Evolutionary conservation across 1,140 invertebrate genomes (phyloP), one percentile per base, ranked within the genome.

Genomic region (Melanaphis sacchari): DNA sequence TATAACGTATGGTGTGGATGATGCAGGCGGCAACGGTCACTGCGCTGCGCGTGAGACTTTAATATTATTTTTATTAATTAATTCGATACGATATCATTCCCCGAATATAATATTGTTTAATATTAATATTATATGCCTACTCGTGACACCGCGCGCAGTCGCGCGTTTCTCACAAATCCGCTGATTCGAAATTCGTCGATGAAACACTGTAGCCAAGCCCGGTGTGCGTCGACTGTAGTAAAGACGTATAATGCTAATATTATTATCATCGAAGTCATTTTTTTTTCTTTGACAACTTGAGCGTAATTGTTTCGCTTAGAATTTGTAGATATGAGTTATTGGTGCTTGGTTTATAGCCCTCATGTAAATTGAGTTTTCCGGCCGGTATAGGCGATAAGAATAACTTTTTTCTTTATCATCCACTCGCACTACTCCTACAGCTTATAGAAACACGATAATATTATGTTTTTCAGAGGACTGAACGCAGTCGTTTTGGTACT

Each of bases 41-140:
- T 31, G 76, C 22, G 89, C 36, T 52, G 89, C n/a, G 89, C 59
- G 38, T 91, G 90, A 91, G 41, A 91, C 41, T 59, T 8, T 49
- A 59, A 59, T 87, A 87, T 46, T 46, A 46, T 87, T 88, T n/a
- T 89, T 89, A 89, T 54, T 89, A 89, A 89, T 89, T 89, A 89
- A 89, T 89, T 89, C 88, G 88, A 54, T 54, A 89, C 41, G 41
- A 46, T 88, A 88, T 88, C 31, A 49, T 89, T 89, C 8, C 36
- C n/a, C n/a, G 18, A 89, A 49, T 89, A 89, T 84, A 40, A 84
- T 82, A 82, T 41, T 15, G 15, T n/a, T n/a, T 76, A 76, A 76
- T 76, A n/a, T 36, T 76, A n/a, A n/a, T 76, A 76, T 76, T 81
- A 41, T 81, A 81, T 40, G 46, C 90, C n/a, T 40, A 40, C 82